Evolutionary conservation across 2,113 vertebrate genomes (phyloP).

Genomic region (Hucho hucho): DNA sequence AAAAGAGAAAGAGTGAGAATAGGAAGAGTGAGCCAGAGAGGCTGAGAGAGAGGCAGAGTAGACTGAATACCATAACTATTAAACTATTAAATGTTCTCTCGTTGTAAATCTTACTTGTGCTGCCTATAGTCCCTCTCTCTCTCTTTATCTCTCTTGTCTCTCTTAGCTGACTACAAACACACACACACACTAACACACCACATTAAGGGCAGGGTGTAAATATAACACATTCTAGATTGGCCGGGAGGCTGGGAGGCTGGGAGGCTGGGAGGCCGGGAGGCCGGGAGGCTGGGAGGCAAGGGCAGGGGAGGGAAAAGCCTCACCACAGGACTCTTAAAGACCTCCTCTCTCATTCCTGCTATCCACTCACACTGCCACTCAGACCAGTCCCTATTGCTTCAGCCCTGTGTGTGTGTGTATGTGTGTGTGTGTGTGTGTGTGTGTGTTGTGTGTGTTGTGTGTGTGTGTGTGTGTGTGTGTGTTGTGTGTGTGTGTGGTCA

Average conservation of each 20-base stretch:
- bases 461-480: constrained; percentile 2
- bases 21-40: background rate
- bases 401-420: background rate
- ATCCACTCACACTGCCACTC: constrained; percentile 7
- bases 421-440: constrained; percentile 4
- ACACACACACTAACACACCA: background rate
- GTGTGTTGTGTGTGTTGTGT: background rate
- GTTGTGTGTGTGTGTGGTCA: background rate
- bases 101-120: no score
- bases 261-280: background rate
- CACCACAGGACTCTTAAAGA: constrained; percentile 11
- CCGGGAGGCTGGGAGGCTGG: no score
- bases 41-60: background rate
- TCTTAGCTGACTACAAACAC: no score
- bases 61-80: no score
- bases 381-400: background rate
- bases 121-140: no score
- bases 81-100: no score
- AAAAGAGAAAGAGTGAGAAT: constrained; percentile 10
- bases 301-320: background rate
- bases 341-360: constrained; percentile 4
- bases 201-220: constrained; percentile 1
- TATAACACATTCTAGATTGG: constrained; percentile 3
- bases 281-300: background rate
- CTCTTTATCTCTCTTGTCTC: no score